Evolutionary conservation across 1,140 invertebrate genomes (phyloP), one percentile per base, ranked within the genome.

Genomic region (Reticulitermes speratus): DNA sequence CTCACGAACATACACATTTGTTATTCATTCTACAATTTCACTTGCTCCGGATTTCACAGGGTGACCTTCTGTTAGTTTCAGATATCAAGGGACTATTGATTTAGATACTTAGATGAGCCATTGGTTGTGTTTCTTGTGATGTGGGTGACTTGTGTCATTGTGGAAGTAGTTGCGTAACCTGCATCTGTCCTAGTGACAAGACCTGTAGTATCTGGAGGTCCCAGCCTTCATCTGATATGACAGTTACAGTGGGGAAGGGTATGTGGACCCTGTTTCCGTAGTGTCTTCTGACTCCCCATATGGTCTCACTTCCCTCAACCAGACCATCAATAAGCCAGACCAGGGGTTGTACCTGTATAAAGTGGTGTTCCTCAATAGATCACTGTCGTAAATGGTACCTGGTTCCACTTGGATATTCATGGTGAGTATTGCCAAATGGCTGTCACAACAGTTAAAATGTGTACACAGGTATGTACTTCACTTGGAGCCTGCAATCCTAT

Each of bases 301-400:
- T 90, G 97, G 97, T 87, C 94, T 96, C 44, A 97, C 97, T 86
- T 98, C 97, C 88, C 96, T 98, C 91, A 98, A 98, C 93, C 93
- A 98, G 91, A 98, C 97, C 88, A 98, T 99, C 90, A 94, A 94
- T 86, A 97, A 98, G 90, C 95, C 95, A 88, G 97, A 99, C 93
- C 97, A 98, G 92, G 98, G 98, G 89, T 98, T 97, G 97, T 99
- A 99, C 93, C 97, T 98, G 91, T 99, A 97, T 92, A 97, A 97
- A 92, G 96, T 98, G 90, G 96, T 97, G 90, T 98, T 98, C 93
- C 95, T 98, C 91, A 98, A 98, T 91, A 95, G 97, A 87, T 96
- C 96, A 88, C 97, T 90, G 94, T 95, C 92, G 96, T 97, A 93
- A 96, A 98, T 93, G 97, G 97, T 88, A 98, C 97, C 89, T 98